Evolutionary conservation across 2,113 vertebrate species (phyloP), one percentile per base, ranked within the genome.

Genomic region (Oreochromis tanganicae): DNA sequence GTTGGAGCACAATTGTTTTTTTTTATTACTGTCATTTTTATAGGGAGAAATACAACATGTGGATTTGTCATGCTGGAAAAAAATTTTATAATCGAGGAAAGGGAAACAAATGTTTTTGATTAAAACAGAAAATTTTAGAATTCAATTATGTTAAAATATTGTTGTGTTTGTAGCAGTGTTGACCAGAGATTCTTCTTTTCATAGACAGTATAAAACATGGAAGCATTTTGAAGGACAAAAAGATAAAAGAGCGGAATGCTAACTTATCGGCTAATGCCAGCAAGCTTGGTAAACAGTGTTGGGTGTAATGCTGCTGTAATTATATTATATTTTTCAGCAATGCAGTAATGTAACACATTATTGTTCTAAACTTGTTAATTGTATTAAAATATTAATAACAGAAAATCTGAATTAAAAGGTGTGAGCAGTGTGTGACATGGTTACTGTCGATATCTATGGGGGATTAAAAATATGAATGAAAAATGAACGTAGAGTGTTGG

Each of bases 1-100:
- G 0, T 29, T 75, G 68, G 68, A 75, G 41, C 14, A 48, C 21
- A 29, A 48, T 27, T 3, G 1, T 1, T 27, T 73, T 4, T 10
- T 73, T 3, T 48, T 17, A 11, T 48, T 46, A 7, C 4, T 75
- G 41, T 10, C 1, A 48, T 75, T 75, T 48, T 75, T 17, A 29
- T 32, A 78, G 5, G 16, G 71, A 75, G 10, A 75, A 32, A 78
- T 50, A 78, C 6, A 78, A 19, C 24, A 19, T 50, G 71, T 32
- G 43, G 6, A 78, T 78, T 78, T 78, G 6, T 78, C 71, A 75
- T 75, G 14, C 9, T 50, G 43, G 24, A 19, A 50, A 50, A 50
- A 8, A 0, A 0, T 0, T 0, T 50, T 12, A 19, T 48, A 75
- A 7, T 46, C 4, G 1, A 50, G 71, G 41, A 19, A 50, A 75